These are phyloP conservation scores for Nothoprocta pentlandii DNA, from an alignment of 2,113 vertebrate species.

Conservation along the genomic window DNA sequence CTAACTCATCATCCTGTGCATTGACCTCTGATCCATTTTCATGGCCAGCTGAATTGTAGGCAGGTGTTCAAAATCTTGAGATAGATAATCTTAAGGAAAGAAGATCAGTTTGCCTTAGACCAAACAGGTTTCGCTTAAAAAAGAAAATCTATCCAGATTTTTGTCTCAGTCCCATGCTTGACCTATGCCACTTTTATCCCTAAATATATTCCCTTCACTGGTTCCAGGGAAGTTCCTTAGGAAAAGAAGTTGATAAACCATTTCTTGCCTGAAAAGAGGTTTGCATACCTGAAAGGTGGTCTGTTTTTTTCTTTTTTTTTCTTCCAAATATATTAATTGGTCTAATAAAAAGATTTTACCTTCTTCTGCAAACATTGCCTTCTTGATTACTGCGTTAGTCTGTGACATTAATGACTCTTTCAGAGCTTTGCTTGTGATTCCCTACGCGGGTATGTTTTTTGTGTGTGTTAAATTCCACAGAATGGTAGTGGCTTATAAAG, in stretches of 20 bases:
- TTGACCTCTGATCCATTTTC: neutral
- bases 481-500: neutral
- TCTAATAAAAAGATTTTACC: neutral
- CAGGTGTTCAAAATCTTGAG: slow-evolving; percentile 4
- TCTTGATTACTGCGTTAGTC: neutral
- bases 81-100: neutral
- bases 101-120: neutral
- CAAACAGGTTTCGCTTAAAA: neutral
- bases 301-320: neutral
- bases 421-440: neutral
- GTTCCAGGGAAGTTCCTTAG: neutral
- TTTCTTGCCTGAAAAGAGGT: neutral
- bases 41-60: slow-evolving; percentile 7
- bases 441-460: neutral
- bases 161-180: neutral
- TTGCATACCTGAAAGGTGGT: neutral
- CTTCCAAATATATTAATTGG: neutral
- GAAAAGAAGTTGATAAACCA: neutral
- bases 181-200: neutral
- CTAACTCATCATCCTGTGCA: neutral
- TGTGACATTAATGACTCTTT: neutral
- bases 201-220: neutral
- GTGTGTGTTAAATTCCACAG: neutral
- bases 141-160: neutral
- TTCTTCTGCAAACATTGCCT: neutral